These are phyloP conservation scores for Parnassius orleans DNA, from an alignment of 2,888 invertebrate genomes.

Conservation along the genomic window DNA sequence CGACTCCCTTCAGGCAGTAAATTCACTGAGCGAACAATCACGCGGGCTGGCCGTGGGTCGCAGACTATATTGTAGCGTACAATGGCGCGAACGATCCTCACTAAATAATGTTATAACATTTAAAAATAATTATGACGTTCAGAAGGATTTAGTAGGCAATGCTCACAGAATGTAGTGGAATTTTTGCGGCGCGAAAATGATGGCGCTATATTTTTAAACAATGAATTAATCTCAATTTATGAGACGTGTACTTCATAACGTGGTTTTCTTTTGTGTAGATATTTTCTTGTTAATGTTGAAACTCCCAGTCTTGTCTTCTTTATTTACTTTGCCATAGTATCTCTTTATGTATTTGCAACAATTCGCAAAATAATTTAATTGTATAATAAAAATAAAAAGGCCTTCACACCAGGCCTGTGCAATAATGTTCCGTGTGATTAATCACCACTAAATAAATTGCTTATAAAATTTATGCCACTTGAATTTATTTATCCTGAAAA, in stretches of 20 bases:
- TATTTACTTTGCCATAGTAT: too few species aligned
- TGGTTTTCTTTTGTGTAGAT: background rate
- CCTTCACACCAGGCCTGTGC: too few species aligned
- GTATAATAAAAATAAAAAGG: too few species aligned
- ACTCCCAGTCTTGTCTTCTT: background rate
- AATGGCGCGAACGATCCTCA: conserved; percentile 6
- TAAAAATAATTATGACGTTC: conserved; percentile 20
- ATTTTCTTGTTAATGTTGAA: background rate
- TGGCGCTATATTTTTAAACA: conserved; percentile 11
- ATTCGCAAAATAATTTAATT: too few species aligned
- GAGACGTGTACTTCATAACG: conserved; percentile 1
- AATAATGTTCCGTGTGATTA: too few species aligned
- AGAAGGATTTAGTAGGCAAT: conserved; percentile 15
- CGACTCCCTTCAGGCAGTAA: background rate
- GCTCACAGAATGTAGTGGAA: conserved; percentile 8
- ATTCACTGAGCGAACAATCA: conserved; percentile 4
- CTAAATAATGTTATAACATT: conserved; percentile 22
- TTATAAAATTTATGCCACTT: too few species aligned
- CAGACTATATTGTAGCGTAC: background rate
- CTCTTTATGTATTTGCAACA: too few species aligned
- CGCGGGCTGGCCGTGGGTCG: background rate
- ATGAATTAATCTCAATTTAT: conserved; percentile 20
- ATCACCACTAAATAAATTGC: too few species aligned
- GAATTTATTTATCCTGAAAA: too few species aligned
- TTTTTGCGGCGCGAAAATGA: background rate